A percentile compares a stretch with the other conserved stretches of the same genome.
Conservation (phyloP, 2,797 vertebrate species). For the Danio kyathit region DNA sequence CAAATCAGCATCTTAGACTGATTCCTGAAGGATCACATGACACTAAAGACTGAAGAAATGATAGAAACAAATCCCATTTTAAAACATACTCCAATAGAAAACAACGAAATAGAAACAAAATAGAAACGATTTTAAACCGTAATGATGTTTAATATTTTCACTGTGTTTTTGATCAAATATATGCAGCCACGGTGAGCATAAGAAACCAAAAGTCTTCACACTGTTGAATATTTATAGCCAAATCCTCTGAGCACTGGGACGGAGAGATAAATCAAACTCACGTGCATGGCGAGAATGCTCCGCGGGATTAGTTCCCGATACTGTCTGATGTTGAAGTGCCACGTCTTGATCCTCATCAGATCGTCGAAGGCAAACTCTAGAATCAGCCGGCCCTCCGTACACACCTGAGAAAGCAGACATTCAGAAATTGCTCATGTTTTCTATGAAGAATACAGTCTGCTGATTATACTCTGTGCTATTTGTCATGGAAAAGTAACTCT, state of each 20-base stretch:
- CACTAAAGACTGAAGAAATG: no score
- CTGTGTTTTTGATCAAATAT: background rate
- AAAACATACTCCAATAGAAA: background rate
- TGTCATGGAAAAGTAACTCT: background rate
- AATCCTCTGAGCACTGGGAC: no score
- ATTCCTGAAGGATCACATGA: background rate
- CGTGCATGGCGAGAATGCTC: constrained; percentile 99
- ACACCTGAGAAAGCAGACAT: constrained; percentile 82
- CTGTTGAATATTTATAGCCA: no score
- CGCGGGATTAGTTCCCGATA: constrained; percentile 97
- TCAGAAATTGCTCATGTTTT: background rate
- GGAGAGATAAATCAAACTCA: constrained; percentile 80
- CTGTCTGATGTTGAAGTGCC: constrained; percentile 99
- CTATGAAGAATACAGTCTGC: background rate
- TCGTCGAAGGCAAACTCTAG: constrained; percentile 99
- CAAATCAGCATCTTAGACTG: background rate
- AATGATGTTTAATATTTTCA: background rate
- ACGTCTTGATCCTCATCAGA: constrained; percentile 99
- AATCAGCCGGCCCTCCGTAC: constrained; percentile 97
- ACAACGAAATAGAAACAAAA: no score
- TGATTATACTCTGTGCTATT: background rate
- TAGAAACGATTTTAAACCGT: background rate
- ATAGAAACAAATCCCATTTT: background rate
- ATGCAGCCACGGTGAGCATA: background rate
- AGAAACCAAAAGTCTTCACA: no score